phyloP scores from a whole-genome alignment of 2,888 invertebrate genomes.

The Orthosia gothica region DNA sequence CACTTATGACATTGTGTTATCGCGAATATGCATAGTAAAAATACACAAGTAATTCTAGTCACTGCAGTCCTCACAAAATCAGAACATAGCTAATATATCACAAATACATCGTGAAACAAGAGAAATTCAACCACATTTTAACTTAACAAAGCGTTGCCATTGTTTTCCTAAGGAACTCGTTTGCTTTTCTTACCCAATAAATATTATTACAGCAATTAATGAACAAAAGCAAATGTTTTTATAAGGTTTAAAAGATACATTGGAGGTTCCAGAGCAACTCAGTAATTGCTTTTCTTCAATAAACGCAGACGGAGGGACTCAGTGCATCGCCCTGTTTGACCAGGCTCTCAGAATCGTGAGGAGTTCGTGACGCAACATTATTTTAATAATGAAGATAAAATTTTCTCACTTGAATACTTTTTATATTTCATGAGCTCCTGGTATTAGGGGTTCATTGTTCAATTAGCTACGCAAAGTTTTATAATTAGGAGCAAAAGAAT shows the following conservation, averaged over 20 bases:
- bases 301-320: conserved; percentile 30
- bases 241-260: conserved; percentile 38
- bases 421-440: conserved; percentile 38
- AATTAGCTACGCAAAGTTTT: conserved; percentile 42
- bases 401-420: conserved; percentile 40
- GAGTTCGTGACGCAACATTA: conserved; percentile 24
- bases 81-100: conserved; percentile 4
- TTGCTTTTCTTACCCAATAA: conserved; percentile 20
- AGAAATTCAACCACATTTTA: conserved; percentile 10
- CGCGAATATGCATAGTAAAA: not conserved
- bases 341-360: conserved; percentile 32
- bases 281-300: conserved; percentile 58
- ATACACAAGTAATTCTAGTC: not conserved
- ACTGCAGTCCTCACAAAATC: not conserved
- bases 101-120: conserved; percentile 6
- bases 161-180: conserved; percentile 12
- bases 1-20: not conserved
- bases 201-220: conserved; percentile 31
- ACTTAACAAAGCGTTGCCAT: not conserved
- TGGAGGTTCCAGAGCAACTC: conserved; percentile 30
- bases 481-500: conserved; percentile 33
- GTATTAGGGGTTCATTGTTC: conserved; percentile 35
- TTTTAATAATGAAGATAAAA: conserved; percentile 35
- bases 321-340: conserved; percentile 50
- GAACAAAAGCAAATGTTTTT: conserved; percentile 48